Conservation (phyloP, 2,113 vertebrate genomes). For the Colaptes auratus region DNA sequence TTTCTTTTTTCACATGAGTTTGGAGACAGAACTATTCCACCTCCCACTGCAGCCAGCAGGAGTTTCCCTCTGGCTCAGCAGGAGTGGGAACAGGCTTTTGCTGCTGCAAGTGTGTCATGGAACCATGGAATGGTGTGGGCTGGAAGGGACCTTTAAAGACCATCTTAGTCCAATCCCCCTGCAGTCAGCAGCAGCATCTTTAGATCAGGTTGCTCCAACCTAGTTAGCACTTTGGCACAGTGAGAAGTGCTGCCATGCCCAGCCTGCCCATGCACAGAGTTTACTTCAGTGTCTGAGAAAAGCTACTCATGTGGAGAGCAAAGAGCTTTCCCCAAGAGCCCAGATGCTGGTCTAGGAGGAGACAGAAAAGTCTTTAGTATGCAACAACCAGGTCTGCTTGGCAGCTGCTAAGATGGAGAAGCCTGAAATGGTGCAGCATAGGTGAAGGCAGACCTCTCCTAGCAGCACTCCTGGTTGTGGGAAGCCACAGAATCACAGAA, state of each 20-base stretch:
- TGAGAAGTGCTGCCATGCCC: accelerated
- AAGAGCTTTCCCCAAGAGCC: neutral
- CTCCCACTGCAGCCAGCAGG: neutral
- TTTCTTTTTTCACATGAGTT: neutral
- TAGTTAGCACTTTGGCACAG: neutral
- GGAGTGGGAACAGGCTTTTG: neutral
- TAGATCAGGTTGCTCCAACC: neutral
- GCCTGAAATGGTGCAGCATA: neutral
- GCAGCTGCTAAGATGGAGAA: neutral
- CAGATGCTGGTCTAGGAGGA: neutral
- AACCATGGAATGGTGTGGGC: too few species aligned
- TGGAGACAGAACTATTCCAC: neutral
- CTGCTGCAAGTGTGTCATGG: neutral
- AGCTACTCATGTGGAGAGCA: neutral
- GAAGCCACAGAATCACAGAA: too few species aligned
- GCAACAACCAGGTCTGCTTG: neutral
- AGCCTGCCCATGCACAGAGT: neutral
- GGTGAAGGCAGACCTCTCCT: neutral
- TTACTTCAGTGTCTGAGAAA: neutral
- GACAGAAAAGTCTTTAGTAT: neutral
- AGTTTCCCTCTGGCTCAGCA: neutral
- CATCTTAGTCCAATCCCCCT: too few species aligned
- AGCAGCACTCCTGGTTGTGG: neutral
- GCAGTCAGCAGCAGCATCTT: neutral
- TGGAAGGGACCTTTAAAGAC: too few species aligned